phyloP scores from a whole-genome alignment of 1,140 invertebrate species.

The Hycleus cichorii region DNA sequence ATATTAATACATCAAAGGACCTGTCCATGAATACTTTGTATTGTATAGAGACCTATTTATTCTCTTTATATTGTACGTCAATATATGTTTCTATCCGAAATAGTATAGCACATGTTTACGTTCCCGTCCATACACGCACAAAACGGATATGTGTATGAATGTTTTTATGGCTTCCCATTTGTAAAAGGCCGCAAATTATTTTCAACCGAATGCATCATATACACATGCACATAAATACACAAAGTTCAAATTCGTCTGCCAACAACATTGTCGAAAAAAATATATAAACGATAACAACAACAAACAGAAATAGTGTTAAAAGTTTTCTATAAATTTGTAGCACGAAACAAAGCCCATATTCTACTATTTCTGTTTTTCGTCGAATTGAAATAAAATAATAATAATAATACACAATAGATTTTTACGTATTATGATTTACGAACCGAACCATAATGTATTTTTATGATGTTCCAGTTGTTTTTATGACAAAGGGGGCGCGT shows the following conservation, averaged over 20 bases:
- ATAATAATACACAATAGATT: too few relatives aligned
- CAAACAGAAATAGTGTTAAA: background rate
- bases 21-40: background rate
- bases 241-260: background rate
- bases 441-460: too few relatives aligned
- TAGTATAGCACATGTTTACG: slow-evolving; percentile 14
- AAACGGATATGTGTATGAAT: background rate
- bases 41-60: background rate
- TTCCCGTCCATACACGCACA: slow-evolving; percentile 6
- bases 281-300: background rate
- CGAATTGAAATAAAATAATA: too few relatives aligned
- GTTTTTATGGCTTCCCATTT: slow-evolving; percentile 17
- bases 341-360: too few relatives aligned
- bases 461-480: too few relatives aligned
- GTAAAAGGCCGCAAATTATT: slow-evolving; percentile 18
- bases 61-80: background rate
- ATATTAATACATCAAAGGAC: slow-evolving; percentile 9
- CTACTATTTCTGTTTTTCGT: too few relatives aligned
- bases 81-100: slow-evolving; percentile 2
- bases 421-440: too few relatives aligned
- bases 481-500: too few relatives aligned
- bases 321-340: too few relatives aligned
- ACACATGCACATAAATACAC: background rate
- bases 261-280: background rate
- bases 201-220: slow-evolving; percentile 3